Conservation (phyloP, 1,140 invertebrate species). For the Drosophila tristis region DNA sequence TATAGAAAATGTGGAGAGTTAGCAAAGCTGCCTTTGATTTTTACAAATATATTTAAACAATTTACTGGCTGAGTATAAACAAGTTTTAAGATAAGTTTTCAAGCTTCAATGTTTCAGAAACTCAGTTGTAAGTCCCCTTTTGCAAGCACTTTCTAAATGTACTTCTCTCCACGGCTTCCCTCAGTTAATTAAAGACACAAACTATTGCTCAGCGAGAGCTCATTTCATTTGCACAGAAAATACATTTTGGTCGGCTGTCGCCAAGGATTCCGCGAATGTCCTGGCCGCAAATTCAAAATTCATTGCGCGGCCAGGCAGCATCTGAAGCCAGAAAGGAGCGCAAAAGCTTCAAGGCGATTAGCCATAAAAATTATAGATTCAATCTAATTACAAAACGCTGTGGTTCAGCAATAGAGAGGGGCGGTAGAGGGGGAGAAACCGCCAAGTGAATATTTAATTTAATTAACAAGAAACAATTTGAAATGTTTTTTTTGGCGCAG, state of each 20-base stretch:
- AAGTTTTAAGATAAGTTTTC: too few species aligned
- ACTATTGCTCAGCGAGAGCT: constrained; percentile 11
- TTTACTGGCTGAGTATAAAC: too few species aligned
- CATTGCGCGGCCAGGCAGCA: constrained; percentile 13
- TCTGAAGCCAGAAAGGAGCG: neutral
- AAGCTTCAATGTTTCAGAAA: too few species aligned
- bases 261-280: constrained; percentile 26
- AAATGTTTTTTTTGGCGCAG: constrained; percentile 25
- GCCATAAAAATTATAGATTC: constrained; percentile 84
- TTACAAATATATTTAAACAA: too few species aligned
- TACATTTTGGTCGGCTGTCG: constrained; percentile 47
- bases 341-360: constrained; percentile 64
- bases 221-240: constrained; percentile 72
- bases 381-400: constrained; percentile 83
- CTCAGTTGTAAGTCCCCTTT: too few species aligned
- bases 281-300: constrained; percentile 73
- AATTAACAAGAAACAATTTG: constrained; percentile 81
- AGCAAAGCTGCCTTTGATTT: too few species aligned
- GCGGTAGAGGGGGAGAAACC: neutral
- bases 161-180: too few species aligned
- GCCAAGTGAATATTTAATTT: constrained; percentile 79
- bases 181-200: constrained; percentile 35
- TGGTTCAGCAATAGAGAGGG: constrained; percentile 13
- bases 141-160: too few species aligned
- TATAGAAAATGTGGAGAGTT: neutral